phyloP scores from a whole-genome alignment of 2,113 vertebrate genomes.

The Thryonomys swinderianus region DNA sequence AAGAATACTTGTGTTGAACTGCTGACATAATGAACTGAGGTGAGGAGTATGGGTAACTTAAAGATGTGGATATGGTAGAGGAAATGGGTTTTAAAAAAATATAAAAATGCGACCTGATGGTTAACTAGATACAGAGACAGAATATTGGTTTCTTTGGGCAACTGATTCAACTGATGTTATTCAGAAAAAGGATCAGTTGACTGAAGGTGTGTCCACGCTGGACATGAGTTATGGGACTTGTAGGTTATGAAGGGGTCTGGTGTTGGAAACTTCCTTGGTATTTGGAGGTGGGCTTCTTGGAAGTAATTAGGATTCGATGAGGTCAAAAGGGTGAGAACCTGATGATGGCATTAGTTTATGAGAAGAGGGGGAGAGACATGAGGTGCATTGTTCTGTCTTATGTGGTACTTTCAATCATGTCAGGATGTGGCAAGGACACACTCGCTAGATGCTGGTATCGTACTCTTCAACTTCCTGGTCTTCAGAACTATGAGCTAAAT shows the following conservation, averaged over 20 bases:
- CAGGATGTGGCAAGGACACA: background rate
- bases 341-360: background rate
- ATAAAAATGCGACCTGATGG: background rate
- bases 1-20: background rate
- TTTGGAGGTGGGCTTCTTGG: background rate
- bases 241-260: background rate
- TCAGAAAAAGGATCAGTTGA: background rate
- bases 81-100: constrained; percentile 12
- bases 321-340: background rate
- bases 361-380: background rate
- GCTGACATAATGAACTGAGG: background rate
- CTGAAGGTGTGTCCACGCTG: background rate
- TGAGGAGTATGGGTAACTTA: background rate
- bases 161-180: background rate
- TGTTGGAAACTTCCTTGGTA: background rate
- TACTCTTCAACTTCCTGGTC: background rate
- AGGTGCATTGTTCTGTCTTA: background rate
- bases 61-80: background rate
- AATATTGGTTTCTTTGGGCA: constrained; percentile 7
- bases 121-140: background rate
- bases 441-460: too few relatives aligned
- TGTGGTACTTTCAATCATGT: background rate
- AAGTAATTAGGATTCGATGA: background rate
- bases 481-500: background rate
- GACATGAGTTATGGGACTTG: background rate